Conservation (phyloP, 2,797 vertebrate genomes). For the Xenentodon cancila region DNA sequence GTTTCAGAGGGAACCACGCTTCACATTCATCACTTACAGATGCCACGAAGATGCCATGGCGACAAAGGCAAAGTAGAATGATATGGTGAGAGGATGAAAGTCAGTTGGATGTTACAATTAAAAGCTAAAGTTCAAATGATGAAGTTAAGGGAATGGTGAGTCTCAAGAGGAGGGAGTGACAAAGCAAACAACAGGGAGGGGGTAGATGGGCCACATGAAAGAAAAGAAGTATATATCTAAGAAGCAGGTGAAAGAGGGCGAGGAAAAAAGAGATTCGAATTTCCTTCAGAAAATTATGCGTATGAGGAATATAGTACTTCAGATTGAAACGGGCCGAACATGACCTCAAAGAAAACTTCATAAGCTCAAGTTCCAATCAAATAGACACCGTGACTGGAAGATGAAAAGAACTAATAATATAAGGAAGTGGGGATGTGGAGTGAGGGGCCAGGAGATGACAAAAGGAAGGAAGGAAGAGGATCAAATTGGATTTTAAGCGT, state of each 20-base stretch:
- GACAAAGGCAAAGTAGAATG: not conserved
- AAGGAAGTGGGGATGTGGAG: slow-evolving; percentile 17
- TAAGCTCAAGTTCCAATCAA: slow-evolving; percentile 26
- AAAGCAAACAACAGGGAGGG: not conserved
- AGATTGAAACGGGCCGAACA: slow-evolving; percentile 35
- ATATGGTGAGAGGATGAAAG: not conserved
- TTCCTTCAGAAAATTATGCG: slow-evolving; percentile 5
- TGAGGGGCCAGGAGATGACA: slow-evolving; percentile 22
- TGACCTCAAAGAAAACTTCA: slow-evolving; percentile 34
- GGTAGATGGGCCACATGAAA: not conserved
- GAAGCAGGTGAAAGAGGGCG: not conserved
- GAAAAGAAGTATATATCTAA: not conserved
- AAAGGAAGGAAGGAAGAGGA: slow-evolving; percentile 20
- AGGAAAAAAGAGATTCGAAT: not conserved
- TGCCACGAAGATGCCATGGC: no score
- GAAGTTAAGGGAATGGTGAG: fast-evolving
- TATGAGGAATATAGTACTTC: slow-evolving; percentile 9
- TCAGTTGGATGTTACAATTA: not conserved
- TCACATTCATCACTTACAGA: no score
- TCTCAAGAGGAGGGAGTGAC: not conserved
- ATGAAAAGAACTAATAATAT: slow-evolving; percentile 39
- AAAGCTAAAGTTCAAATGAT: not conserved
- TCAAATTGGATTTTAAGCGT: slow-evolving; percentile 26
- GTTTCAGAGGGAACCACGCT: no score
- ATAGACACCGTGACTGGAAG: slow-evolving; percentile 36